Base-by-base conservation (phyloP, 92 coral and sea anemone genomes). In the Muricea muricata region DNA sequence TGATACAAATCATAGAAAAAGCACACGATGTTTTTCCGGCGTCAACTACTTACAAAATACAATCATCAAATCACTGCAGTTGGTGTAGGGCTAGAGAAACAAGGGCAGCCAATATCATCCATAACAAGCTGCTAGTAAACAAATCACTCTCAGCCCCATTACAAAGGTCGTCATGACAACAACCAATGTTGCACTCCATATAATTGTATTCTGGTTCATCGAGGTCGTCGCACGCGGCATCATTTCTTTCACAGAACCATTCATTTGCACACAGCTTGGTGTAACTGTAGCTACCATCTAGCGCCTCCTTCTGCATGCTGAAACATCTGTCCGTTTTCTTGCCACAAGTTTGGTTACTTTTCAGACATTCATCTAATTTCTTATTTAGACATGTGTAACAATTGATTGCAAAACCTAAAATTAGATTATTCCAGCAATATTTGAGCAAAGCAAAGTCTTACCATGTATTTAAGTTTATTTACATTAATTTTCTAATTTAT, bases 141-240 rank as follows among this genome's bases (percentile, higher is more conserved):
- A 77, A 28, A 18, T 5, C 31, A 11, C 82, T 17, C 21, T 17
- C 41, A 5, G 31, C 82, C 0, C 31, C 42, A 35, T 57, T 77
- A 23, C 67, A 54, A 47, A 54, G 69, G 11, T 77, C 69, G 13
- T 34, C 35, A 1, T 42, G 32, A 56, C 82, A 77, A 35, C 82
- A 77, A 6, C 82, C 82, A 11, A 77, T 32, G 21, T 54, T 54
- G 69, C 82, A 77, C 8, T 77, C 82, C 82, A 77, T 30, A 50
- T 77, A 77, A 35, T 50, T 56, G 30, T 77, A 77, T 33, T 77
- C 82, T 30, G 82, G 82, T 17, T 77, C 82, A 34, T 77, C 82
- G 20, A 77, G 82, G 69, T 77, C 82, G 7, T 77, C 69, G 35
- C 82, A 77, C 2, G 82, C 82, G 5, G 82, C 82, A 77, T 77